Evolutionary conservation across 2,113 vertebrate species (phyloP), one percentile per base, ranked within the genome.

Genomic region (Caranx melampygus): DNA sequence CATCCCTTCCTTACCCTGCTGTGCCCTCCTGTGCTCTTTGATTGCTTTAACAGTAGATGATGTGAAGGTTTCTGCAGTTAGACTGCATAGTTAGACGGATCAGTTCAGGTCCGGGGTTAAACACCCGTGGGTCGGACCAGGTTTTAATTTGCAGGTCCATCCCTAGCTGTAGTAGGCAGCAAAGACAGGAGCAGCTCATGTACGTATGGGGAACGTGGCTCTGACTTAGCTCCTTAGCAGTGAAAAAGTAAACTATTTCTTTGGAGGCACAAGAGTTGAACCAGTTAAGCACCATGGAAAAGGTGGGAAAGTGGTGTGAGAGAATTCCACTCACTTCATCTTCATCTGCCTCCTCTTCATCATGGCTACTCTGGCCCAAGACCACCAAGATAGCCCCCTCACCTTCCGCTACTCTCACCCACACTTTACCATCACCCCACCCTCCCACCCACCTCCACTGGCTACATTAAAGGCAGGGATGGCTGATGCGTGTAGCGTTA

Each of bases 401-500:
- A 51, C 64, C 74, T n/a, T 60, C 21, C 68, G n/a, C 60, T 61
- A 69, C 47, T 47, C 83, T 71, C 81, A 75, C 68, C 64, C 67
- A 15, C 61, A 51, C 83, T 59, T 55, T 47, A 68, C 87, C 74
- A 26, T 26, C 26, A 42, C 44, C 73, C 37, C 71, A 35, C 63
- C 55, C 64, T 16, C 59, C 72, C 47, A 45, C 58, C 51, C 78
- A 73, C 84, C 80, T 81, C 72, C 78, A 67, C 80, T 78, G 79
- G 94, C 85, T 94, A 83, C 94, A 93, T 94, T 94, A 94, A 91
- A 94, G 90, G 76, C 69, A 78, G 80, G 89, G 91, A 87, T 86
- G 89, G 94, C 88, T 93, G 93, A 90, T 91, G 93, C 88, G 86
- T 93, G 91, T 93, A 91, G 85, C 88, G 92, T 94, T 93, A 93